These are phyloP conservation scores for Melinaea marsaeus DNA, from an alignment of 2,888 invertebrate species.

Conservation along the genomic window DNA sequence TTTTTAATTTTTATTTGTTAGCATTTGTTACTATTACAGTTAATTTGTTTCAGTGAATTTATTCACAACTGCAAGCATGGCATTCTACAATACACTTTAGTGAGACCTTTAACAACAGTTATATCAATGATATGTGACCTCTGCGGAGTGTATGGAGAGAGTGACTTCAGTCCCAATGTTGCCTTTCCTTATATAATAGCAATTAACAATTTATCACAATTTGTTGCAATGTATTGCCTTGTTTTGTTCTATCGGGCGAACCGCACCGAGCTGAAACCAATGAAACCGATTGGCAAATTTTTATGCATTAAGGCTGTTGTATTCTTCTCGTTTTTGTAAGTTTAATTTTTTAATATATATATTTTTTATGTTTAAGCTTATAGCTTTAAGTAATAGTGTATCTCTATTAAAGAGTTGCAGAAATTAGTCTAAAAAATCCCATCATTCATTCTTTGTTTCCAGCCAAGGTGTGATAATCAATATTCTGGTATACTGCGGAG, in stretches of 20 bases:
- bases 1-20: background rate
- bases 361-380: too few species aligned
- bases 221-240: constrained; percentile 97
- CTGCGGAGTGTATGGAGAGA: constrained; percentile 92
- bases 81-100: constrained; percentile 95
- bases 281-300: constrained; percentile 97
- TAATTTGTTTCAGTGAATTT: constrained; percentile 82
- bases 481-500: constrained; percentile 88
- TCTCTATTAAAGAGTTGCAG: too few species aligned
- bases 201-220: constrained; percentile 94
- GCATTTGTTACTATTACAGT: background rate
- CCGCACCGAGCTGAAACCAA: constrained; percentile 89
- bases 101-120: constrained; percentile 92
- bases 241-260: constrained; percentile 96
- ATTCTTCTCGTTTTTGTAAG: constrained; percentile 99
- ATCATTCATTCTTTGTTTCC: constrained; percentile 43
- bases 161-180: constrained; percentile 89
- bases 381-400: too few species aligned
- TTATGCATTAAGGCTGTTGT: constrained; percentile 98
- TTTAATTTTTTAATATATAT: constrained; percentile 37
- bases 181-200: constrained; percentile 95
- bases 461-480: constrained; percentile 96
- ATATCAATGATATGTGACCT: constrained; percentile 94
- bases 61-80: constrained; percentile 98
- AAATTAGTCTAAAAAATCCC: background rate